Percentiles rank a stretch among this genome's conserved stretches.
Evolutionary conservation across 2,888 invertebrate genomes (phyloP).

Genomic region (Tubulanus polymorphus): DNA sequence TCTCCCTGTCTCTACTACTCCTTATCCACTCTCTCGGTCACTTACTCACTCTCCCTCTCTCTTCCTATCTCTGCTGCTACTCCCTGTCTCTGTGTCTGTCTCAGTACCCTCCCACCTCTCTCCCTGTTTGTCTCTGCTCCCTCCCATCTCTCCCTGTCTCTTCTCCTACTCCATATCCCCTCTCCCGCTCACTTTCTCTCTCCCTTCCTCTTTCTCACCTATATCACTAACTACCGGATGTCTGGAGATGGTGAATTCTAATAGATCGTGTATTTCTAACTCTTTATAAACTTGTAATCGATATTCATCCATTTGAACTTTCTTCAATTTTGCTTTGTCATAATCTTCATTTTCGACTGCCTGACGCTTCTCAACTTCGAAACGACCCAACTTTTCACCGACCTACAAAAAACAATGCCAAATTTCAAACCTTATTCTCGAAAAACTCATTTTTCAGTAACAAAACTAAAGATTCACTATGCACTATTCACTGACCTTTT

Average conservation of each 20-base stretch:
- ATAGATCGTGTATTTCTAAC: constrained; percentile 69
- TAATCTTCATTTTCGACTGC: constrained; percentile 89
- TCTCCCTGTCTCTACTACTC: not conserved
- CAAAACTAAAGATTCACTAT: too few relatives aligned
- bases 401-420: constrained; percentile 55
- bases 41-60: constrained; percentile 56
- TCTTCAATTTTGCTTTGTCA: constrained; percentile 81
- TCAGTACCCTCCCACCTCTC: too few relatives aligned
- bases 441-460: not conserved
- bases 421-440: not conserved
- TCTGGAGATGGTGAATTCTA: constrained; percentile 74
- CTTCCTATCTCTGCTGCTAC: too few relatives aligned
- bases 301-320: constrained; percentile 83
- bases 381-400: constrained; percentile 84
- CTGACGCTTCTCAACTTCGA: constrained; percentile 84
- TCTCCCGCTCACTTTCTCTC: too few relatives aligned
- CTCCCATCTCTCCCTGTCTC: too few relatives aligned
- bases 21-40: not conserved
- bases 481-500: constrained; percentile 58
- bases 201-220: too few relatives aligned
- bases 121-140: too few relatives aligned
- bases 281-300: constrained; percentile 66
- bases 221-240: too few relatives aligned
- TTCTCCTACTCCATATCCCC: too few relatives aligned
- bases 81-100: too few relatives aligned